Conservation (phyloP, 1,140 invertebrate genomes). For the Sycobia sp. region DNA sequence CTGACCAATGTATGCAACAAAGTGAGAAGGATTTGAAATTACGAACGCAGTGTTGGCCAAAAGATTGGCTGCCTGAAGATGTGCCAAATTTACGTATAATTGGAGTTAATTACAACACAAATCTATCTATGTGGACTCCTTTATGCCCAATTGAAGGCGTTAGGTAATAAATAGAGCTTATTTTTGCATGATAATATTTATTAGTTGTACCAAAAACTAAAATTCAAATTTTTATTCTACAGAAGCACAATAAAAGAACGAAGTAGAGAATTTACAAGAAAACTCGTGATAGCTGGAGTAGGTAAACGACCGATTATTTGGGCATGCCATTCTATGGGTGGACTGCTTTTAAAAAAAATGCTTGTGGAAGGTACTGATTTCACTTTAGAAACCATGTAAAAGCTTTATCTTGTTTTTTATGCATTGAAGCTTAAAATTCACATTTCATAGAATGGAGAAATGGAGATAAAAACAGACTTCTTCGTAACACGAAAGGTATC, state of each 20-base stretch:
- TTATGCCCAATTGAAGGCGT: conserved; percentile 63
- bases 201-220: conserved; percentile 9
- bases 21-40: conserved; percentile 50
- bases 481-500: conserved; percentile 72
- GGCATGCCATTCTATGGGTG: conserved; percentile 87
- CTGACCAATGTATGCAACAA: conserved; percentile 48
- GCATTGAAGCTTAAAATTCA: conserved; percentile 3
- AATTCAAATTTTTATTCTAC: conserved; percentile 17
- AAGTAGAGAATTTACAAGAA: conserved; percentile 68
- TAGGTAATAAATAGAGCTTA: conserved; percentile 52
- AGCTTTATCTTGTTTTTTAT: conserved; percentile 6
- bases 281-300: conserved; percentile 71
- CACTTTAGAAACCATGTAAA: background rate
- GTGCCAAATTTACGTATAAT: conserved; percentile 67
- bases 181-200: conserved; percentile 8
- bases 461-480: conserved; percentile 61
- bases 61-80: conserved; percentile 80
- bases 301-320: conserved; percentile 77
- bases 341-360: conserved; percentile 80
- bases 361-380: conserved; percentile 62
- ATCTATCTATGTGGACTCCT: conserved; percentile 69
- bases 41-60: conserved; percentile 76
- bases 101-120: conserved; percentile 72
- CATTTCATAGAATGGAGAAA: conserved; percentile 62
- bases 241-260: conserved; percentile 65